Evolutionary conservation across 2,797 vertebrate genomes (phyloP), one percentile per base, ranked within the genome.

Genomic region (Spinibarbus caldwelli): DNA sequence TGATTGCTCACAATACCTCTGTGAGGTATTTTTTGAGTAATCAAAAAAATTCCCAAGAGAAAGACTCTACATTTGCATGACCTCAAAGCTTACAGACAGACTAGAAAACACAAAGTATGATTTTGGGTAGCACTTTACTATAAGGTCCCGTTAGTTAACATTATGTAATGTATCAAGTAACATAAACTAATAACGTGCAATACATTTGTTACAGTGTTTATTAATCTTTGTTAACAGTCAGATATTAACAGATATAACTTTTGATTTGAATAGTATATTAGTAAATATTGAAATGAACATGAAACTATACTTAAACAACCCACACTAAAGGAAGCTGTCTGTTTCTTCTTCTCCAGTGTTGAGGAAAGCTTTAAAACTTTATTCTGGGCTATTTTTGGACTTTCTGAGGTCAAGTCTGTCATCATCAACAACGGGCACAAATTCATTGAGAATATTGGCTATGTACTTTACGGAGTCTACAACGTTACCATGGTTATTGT

Each of bases 401-500:
- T 99, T 91, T 99, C 98, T 8, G 98, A 99, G 92, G 98, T 99
- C 77, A 98, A 97, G 29, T 99, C 98, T 0, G 98, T 99, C 72
- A 97, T 99, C 83, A 95, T 99, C 54, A 97, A 97, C 91, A 98
- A 99, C 0, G 96, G 98, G 88, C 98, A 99, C 84, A 96, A 96
- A 84, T 96, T 96, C 89, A 96, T 96, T 17, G 95, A 96, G 89
- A 96, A 96, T 70, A 95, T 95, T 15, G 98, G 98, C 85, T 99
- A 99, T 15, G 94, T 99, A 45, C 95, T 99, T 21, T 99, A 98
- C n/a, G 98, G 98, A 10, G 97, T 99, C 87, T 99, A 99, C 93
- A 99, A 99, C 1, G 96, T 99, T 83, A 99, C 97, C 0, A 99
- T 99, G 98, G 98, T 99, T 91, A 97, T 99, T 0, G 98, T 99